phyloP scores from a whole-genome alignment of 2,113 vertebrate species.

The Channa maculata region DNA sequence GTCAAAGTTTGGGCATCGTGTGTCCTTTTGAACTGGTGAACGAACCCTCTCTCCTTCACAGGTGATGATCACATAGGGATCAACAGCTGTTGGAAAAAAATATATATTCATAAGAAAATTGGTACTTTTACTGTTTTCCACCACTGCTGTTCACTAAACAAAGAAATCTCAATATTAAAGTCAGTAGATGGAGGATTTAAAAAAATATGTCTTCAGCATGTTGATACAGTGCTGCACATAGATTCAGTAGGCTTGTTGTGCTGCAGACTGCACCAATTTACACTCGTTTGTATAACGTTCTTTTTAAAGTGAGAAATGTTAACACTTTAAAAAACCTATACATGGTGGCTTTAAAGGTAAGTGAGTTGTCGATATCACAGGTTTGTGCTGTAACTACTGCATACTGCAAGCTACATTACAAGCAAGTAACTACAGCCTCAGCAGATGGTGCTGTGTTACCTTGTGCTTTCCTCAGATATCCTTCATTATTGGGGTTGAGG shows the following conservation, averaged over 20 bases:
- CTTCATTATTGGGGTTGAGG: slow-evolving; percentile 45
- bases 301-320: not conserved
- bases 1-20: slow-evolving; percentile 87
- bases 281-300: not conserved
- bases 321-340: not conserved
- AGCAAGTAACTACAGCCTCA: not conserved
- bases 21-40: slow-evolving; percentile 88
- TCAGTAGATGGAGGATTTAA: slow-evolving; percentile 5
- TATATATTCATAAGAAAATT: too few species aligned
- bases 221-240: not conserved
- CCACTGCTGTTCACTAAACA: too few species aligned
- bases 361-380: not conserved
- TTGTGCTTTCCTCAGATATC: slow-evolving; percentile 40
- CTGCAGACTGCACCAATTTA: not conserved
- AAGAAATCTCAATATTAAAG: not conserved
- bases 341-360: slow-evolving; percentile 16
- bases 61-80: slow-evolving; percentile 93
- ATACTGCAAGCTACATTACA: slow-evolving; percentile 1
- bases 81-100: slow-evolving; percentile 79
- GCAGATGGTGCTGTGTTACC: slow-evolving; percentile 58
- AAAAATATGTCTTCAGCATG: not conserved
- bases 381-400: not conserved
- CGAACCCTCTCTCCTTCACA: slow-evolving; percentile 91
- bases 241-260: too few species aligned
- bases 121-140: too few species aligned